Conservation (phyloP, 2,888 invertebrate genomes). For the Ceramica pisi region DNA sequence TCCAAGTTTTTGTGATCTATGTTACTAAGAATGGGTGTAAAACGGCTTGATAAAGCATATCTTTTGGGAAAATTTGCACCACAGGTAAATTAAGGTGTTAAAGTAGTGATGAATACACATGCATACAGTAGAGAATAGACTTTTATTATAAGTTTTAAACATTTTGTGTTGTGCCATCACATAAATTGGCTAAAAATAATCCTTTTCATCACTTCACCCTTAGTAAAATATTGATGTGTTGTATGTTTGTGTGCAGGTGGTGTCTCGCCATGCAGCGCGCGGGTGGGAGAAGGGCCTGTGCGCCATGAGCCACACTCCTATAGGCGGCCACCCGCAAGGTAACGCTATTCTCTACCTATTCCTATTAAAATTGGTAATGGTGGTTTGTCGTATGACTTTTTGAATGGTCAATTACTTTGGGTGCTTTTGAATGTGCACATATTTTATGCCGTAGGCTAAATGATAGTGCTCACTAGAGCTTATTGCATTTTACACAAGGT, state of each 20-base stretch:
- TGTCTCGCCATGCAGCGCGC: slow-evolving; percentile 91
- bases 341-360: slow-evolving; percentile 27
- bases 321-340: slow-evolving; percentile 91
- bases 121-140: not conserved
- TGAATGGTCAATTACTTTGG: not conserved
- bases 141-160: not conserved
- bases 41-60: slow-evolving; percentile 45
- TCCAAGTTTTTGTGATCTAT: slow-evolving; percentile 16
- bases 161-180: not conserved
- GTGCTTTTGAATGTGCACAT: not conserved
- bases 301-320: slow-evolving; percentile 91
- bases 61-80: slow-evolving; percentile 33
- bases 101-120: not conserved
- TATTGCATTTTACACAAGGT: not conserved
- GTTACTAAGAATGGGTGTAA: slow-evolving; percentile 49
- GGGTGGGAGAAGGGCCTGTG: slow-evolving; percentile 91
- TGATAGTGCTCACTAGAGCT: not conserved
- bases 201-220: not conserved
- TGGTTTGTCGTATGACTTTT: not conserved
- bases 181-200: not conserved
- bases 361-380: not conserved
- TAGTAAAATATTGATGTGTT: slow-evolving; percentile 1
- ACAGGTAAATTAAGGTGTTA: slow-evolving; percentile 35
- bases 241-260: slow-evolving; percentile 80
- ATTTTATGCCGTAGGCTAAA: slow-evolving; percentile 2